A percentile compares a stretch with the other conserved stretches of the same genome.
Conservation (phyloP, 2,888 invertebrate species). For the Venustoraphidia nigricollis region DNA sequence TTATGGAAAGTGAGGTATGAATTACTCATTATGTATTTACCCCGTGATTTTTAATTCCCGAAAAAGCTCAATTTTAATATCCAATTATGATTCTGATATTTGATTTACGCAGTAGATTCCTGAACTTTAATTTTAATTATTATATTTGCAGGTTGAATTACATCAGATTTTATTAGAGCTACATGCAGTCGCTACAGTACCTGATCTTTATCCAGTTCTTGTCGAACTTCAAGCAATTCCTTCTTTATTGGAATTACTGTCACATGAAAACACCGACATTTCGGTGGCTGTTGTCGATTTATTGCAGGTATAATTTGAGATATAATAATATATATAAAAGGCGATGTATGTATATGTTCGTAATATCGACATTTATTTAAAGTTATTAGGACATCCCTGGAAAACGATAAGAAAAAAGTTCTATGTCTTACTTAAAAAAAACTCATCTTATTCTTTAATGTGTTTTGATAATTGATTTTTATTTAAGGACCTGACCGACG, state of each 20-base stretch:
- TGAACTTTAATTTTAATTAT: constrained; percentile 30
- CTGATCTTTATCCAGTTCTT: constrained; percentile 83
- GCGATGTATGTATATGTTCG: too few species aligned
- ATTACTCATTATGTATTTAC: constrained; percentile 7
- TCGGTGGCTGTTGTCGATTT: constrained; percentile 36
- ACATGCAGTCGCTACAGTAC: constrained; percentile 87
- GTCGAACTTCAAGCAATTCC: constrained; percentile 81
- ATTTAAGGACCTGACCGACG: constrained; percentile 76
- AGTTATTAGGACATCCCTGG: too few species aligned
- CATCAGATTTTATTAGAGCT: constrained; percentile 74
- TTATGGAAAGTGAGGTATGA: constrained; percentile 88
- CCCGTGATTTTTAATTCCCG: not conserved
- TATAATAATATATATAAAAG: too few species aligned
- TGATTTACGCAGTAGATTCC: not conserved
- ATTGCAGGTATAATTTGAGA: constrained; percentile 25
- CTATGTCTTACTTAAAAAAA: not conserved
- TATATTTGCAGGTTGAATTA: constrained; percentile 55
- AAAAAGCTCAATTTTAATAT: not conserved
- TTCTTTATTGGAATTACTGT: constrained; percentile 78
- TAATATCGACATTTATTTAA: too few species aligned
- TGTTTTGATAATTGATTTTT: not conserved
- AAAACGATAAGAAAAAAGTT: not conserved
- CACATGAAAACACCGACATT: constrained; percentile 94
- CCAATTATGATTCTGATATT: not conserved
- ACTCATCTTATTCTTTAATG: too few species aligned